Percentiles rank a stretch among this genome's conserved stretches.
Conservation (phyloP, 2,113 vertebrate genomes). For the Casuarius casuarius region DNA sequence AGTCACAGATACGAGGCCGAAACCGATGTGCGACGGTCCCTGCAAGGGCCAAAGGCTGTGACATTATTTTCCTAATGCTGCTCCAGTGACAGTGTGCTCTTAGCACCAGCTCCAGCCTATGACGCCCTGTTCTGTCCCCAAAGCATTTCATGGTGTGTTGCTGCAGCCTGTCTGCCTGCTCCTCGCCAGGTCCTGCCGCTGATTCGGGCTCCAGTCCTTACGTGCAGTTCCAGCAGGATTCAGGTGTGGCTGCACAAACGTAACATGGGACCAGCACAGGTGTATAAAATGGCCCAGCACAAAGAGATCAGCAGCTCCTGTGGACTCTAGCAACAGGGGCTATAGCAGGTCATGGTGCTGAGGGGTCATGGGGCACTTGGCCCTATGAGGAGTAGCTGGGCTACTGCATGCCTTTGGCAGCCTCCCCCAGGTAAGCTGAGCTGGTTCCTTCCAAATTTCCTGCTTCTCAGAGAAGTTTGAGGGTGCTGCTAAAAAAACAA, state of each 20-base stretch:
- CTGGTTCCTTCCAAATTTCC: not conserved
- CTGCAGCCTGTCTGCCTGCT: not conserved
- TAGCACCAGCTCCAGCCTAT: not conserved
- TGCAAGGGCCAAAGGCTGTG: not conserved
- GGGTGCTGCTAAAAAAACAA: not conserved
- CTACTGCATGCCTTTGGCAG: not conserved
- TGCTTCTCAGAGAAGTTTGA: not conserved
- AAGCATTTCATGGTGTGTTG: not conserved
- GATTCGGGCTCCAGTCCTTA: not conserved
- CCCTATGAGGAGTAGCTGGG: not conserved
- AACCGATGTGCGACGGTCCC: not conserved
- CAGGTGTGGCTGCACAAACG: not conserved
- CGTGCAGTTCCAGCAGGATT: accelerated
- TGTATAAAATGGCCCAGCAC: not conserved
- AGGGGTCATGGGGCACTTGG: not conserved
- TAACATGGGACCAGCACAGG: accelerated
- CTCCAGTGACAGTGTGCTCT: not conserved
- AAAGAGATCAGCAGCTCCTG: not conserved
- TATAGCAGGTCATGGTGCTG: not conserved
- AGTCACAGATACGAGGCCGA: not conserved
- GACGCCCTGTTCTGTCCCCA: not conserved
- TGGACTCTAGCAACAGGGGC: not conserved
- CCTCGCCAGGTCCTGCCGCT: not conserved
- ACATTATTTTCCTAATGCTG: not conserved
- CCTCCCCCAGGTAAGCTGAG: not conserved